Evolutionary conservation across 2,888 invertebrate species (phyloP), one percentile per base, ranked within the genome.

Genomic region (Ischnus inquisitorius): DNA sequence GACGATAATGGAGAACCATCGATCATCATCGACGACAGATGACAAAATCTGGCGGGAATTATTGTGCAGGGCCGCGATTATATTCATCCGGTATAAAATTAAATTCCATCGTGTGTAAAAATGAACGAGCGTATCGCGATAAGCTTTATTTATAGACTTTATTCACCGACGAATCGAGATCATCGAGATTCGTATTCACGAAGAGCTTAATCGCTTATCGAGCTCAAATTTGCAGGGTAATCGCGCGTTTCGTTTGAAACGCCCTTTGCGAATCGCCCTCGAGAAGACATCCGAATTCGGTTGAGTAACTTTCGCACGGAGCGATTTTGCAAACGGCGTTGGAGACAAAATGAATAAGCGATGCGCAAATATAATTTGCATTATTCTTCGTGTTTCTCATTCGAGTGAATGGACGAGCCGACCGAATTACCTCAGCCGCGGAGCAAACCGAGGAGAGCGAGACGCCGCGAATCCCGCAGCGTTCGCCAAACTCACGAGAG

Each of bases 1-100:
- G 14, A 60, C 39, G 65, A 48, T 77, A 71, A 76, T 25, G 10
- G 28, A 51, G 22, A 41, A 54, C 25, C 60, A 60, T 82, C 57
- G 46, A 16, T 81, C 54, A 57, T 16, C 22, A 25, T 39, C 10
- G 64, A 6, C 25, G 54, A 67, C 43, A 46, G 8, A 54, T 65
- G 22, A 12, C 16, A 67, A 57, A n/a, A 82, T 71, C 16, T 12
- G 48, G 3, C 16, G 22, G 2, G 2, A 25, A 10, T 28, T 10
- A 51, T 65, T 57, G 12, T 14, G n/a, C n/a, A 28, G 14, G 46
- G 54, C 22, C n/a, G 28, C 14, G n/a, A 1, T 6, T 25, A 25
- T 25, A 25, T 34, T 60, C n/a, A 28, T 28, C 28, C 1, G 1
- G 5, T 3, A 48, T n/a, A 3, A 54, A 12, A 22, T 22, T 22